Evolutionary conservation across 2,797 vertebrate species (phyloP).

Genomic region (Ceryle rudis): DNA sequence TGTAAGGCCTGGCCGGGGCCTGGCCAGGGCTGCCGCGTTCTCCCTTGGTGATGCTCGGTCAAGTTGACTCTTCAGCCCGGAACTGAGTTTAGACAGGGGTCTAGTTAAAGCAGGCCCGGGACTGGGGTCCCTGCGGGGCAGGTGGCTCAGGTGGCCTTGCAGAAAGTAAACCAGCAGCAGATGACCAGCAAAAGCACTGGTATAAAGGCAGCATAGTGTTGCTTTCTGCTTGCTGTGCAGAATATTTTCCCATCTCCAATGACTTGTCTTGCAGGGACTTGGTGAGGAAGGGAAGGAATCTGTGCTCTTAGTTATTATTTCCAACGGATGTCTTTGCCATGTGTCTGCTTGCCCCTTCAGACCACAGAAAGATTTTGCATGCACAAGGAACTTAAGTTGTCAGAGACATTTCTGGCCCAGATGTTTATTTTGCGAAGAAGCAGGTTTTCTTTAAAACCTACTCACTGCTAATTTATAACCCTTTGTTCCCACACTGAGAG

Average conservation of each 20-base stretch:
- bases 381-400: background rate
- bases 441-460: background rate
- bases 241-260: rapidly evolving
- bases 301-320: rapidly evolving
- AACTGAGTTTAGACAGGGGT: background rate
- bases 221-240: background rate
- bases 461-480: background rate
- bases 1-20: background rate
- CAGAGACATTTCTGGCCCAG: background rate
- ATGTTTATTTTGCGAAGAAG: background rate
- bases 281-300: background rate
- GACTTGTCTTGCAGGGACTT: background rate
- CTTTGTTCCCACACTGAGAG: background rate
- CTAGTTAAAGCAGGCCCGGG: rapidly evolving
- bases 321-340: too few relatives aligned
- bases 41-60: background rate
- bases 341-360: background rate
- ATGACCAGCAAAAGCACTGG: rapidly evolving
- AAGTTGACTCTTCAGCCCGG: too few relatives aligned
- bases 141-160: background rate
- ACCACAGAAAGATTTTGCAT: rapidly evolving
- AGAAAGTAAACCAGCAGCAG: background rate
- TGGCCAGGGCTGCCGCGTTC: too few relatives aligned
- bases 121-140: background rate
- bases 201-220: rapidly evolving